Percentiles rank a stretch among this genome's conserved stretches.
These are phyloP conservation scores for Subanguina moxae DNA, from an alignment of 1,140 invertebrate genomes.

Conservation along the genomic window DNA sequence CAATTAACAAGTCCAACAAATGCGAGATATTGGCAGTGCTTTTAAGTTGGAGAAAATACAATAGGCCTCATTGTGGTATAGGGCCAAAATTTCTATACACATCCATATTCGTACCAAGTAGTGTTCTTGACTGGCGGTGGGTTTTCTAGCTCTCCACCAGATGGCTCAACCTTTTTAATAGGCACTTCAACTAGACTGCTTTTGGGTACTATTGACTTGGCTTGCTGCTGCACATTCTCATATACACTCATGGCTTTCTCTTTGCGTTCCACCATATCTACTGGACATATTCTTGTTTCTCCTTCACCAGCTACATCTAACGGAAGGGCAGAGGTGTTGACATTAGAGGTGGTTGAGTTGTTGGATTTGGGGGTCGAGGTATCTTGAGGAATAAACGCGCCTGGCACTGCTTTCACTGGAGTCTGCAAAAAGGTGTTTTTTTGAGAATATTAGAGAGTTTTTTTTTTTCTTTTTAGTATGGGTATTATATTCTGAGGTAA, in stretches of 20 bases:
- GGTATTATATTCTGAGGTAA: background rate
- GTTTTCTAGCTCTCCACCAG: background rate
- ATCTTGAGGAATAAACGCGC: slow-evolving; percentile 13
- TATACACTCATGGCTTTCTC: slow-evolving; percentile 42
- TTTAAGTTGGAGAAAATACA: no score
- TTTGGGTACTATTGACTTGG: background rate
- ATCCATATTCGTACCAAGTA: slow-evolving; percentile 22
- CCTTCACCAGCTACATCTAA: slow-evolving; percentile 8
- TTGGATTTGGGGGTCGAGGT: slow-evolving; percentile 27
- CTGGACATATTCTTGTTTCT: background rate
- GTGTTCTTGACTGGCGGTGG: slow-evolving; percentile 1
- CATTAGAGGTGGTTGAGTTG: background rate
- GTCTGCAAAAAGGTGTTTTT: slow-evolving; percentile 4
- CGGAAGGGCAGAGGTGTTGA: background rate
- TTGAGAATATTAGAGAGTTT: no score
- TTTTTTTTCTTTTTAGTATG: no score
- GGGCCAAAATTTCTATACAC: no score
- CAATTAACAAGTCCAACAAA: no score
- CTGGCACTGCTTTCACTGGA: slow-evolving; percentile 7
- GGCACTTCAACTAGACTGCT: background rate
- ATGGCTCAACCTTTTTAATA: background rate
- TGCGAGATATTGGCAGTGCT: no score
- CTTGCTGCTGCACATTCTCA: slow-evolving; percentile 25
- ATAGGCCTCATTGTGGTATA: no score
- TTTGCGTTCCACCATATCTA: slow-evolving; percentile 27